Base-by-base conservation (phyloP, 2,888 invertebrate species). In the Parasteatoda lunata region DNA sequence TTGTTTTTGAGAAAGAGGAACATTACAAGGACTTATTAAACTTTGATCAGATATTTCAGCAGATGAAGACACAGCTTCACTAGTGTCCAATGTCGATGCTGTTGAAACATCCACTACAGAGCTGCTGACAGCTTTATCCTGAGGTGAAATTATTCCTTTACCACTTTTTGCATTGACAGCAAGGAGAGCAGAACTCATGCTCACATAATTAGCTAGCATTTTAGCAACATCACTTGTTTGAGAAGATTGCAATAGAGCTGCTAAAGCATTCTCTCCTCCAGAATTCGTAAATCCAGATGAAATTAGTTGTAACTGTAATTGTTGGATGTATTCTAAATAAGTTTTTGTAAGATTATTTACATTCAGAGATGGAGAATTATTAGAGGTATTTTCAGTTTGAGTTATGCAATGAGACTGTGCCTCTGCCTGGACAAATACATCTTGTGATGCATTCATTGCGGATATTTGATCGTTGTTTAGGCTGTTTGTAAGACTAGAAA, bases 41-140 rank as follows among this genome's bases (percentile, higher is more conserved):
- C 15, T 30, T 68, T 9, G n/a, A 59, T 79, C 75, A 3, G 81
- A 30, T 45, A 70, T 45, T 64, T 82, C 82, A 1, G 64, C 81
- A 11, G 87, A 77, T 2, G 87, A 87, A 13, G 87, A 73, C 11
- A 87, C 82, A 51, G 77, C 73, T 69, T 87, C 87, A 68, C 15
- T 82, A 8, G 69, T 69, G 30, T 87, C 82, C 4, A 51, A 49
- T 15, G 9, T 68, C 3, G 47, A 15, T 47, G 59, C 30, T 4
- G 77, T 77, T 7, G 68, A 51, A 6, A 65, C 64, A 45, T 81
- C 80, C 9, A 64, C 49, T 8, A 71, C 83, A n/a, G 83, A 77
- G 69, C 86, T 86, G 59, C 86, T 86, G 45, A 86, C 71, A 1
- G 86, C 80, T 66, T 81, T 75, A 52, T 86, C 86, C n/a, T 86